A percentile compares a stretch with the other conserved stretches of the same genome.
Conservation (phyloP, 2,888 invertebrate species). For the Dicyrtomina minuta region DNA sequence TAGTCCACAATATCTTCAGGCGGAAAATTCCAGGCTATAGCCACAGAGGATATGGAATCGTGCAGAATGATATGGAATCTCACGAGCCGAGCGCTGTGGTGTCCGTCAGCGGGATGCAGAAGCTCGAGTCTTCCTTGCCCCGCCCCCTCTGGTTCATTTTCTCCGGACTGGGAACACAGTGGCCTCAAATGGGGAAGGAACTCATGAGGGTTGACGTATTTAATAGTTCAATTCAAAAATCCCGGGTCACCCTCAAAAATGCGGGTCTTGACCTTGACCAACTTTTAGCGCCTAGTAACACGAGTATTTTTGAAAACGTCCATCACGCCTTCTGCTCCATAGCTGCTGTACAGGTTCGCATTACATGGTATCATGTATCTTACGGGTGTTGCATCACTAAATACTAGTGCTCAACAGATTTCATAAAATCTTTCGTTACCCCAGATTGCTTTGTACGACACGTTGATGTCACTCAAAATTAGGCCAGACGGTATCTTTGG, state of each 20-base stretch:
- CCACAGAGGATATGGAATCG: too few species aligned
- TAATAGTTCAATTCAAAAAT: conserved; percentile 54
- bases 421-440: too few species aligned
- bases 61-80: too few species aligned
- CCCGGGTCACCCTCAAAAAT: conserved; percentile 74
- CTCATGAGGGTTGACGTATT: conserved; percentile 81
- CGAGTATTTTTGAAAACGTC: conserved; percentile 69
- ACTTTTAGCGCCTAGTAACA: conserved; percentile 66
- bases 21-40: too few species aligned
- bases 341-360: conserved; percentile 56
- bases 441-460: conserved; percentile 87
- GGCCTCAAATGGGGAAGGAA: conserved; percentile 91
- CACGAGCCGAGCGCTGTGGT: too few species aligned
- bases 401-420: too few species aligned
- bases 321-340: conserved; percentile 82
- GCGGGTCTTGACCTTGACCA: conserved; percentile 78
- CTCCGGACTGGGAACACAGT: conserved; percentile 97
- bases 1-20: too few species aligned
- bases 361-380: too few species aligned
- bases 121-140: too few species aligned
- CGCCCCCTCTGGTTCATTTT: conserved; percentile 90
- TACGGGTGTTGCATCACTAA: too few species aligned
- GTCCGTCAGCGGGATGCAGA: too few species aligned
- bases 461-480: conserved; percentile 72
- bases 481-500: conserved; percentile 92